Evolutionary conservation across 2,888 invertebrate genomes (phyloP).

Genomic region (Romanomermis culicivorax): DNA sequence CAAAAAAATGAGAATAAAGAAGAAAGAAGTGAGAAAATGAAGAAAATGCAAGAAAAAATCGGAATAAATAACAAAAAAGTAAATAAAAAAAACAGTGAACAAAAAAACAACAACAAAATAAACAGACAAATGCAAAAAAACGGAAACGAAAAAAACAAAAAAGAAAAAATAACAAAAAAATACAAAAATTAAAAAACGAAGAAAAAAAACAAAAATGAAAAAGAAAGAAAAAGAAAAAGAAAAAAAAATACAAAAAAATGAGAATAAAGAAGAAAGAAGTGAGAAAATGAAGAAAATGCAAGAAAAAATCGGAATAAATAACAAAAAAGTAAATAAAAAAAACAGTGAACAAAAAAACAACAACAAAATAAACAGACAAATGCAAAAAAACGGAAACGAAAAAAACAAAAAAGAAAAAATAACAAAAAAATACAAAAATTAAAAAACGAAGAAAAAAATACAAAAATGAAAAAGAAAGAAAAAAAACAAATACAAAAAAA

Average conservation of each 20-base stretch:
- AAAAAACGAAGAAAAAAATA: constrained; percentile 3
- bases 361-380: too few species aligned
- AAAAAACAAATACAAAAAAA: neutral
- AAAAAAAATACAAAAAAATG: too few species aligned
- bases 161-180: neutral
- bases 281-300: too few species aligned
- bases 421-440: constrained; percentile 6
- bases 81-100: neutral
- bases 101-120: neutral
- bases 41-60: neutral
- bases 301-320: too few species aligned
- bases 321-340: too few species aligned
- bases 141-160: neutral
- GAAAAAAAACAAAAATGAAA: constrained; percentile 47
- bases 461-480: constrained; percentile 5
- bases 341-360: too few species aligned
- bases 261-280: too few species aligned
- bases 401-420: too few species aligned
- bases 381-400: too few species aligned
- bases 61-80: neutral
- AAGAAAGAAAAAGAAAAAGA: too few species aligned
- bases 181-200: constrained; percentile 39
- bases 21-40: neutral
- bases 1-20: constrained; percentile 7
- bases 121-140: neutral